Percentiles rank a stretch among this genome's conserved stretches.
Evolutionary conservation across 2,797 vertebrate species (phyloP).

Genomic region (Echiichthys vipera): DNA sequence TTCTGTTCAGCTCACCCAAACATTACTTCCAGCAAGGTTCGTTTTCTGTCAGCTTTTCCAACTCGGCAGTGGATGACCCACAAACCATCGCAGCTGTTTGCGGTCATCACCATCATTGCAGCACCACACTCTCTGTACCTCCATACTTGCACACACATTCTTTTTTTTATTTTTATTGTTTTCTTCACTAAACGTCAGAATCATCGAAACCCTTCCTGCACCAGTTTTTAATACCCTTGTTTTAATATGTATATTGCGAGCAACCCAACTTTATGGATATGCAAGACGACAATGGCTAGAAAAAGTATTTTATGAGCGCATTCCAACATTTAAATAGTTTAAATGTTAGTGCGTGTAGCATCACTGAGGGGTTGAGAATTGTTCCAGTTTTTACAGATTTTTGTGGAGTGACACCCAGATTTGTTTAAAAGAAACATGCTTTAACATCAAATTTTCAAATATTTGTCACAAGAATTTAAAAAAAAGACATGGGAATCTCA

Average conservation of each 20-base stretch:
- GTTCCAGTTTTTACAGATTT: neutral
- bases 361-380: neutral
- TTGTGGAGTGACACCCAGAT: neutral
- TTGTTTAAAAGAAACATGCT: neutral
- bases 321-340: slow-evolving; percentile 20
- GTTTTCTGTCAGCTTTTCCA: slow-evolving; percentile 60
- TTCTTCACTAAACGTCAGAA: slow-evolving; percentile 3
- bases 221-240: neutral
- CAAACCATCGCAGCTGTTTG: slow-evolving; percentile 73
- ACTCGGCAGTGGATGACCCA: slow-evolving; percentile 35
- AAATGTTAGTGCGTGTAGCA: neutral
- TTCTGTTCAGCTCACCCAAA: slow-evolving; percentile 56
- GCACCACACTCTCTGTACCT: slow-evolving; percentile 25
- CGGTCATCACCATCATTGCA: slow-evolving; percentile 51
- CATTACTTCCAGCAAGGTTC: slow-evolving; percentile 47
- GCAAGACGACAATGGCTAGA: neutral
- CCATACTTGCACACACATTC: slow-evolving; percentile 1
- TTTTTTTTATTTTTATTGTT: slow-evolving; percentile 36
- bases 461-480: too few relatives aligned
- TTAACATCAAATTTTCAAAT: neutral
- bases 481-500: too few relatives aligned
- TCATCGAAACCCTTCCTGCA: neutral
- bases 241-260: neutral
- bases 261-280: neutral
- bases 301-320: neutral